A percentile compares a stretch with the other conserved stretches of the same genome.
phyloP scores from a whole-genome alignment of 1,140 invertebrate species.

The Calliphora vicina region DNA sequence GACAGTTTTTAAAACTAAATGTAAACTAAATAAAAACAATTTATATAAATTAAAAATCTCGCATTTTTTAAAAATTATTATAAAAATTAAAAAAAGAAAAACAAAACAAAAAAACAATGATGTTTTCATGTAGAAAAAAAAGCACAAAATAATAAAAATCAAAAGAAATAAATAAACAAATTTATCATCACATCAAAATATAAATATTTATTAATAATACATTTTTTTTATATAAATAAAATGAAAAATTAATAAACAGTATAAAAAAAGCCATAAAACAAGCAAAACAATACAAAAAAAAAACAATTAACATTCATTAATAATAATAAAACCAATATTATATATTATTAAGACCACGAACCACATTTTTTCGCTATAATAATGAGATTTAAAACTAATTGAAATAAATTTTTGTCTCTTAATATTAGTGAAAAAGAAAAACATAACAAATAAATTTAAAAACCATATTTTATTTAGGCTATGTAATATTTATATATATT shows the following conservation, averaged over 20 bases:
- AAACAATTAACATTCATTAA: not conserved
- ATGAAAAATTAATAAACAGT: not conserved
- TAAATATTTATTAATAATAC: not conserved
- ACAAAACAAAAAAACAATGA: not conserved
- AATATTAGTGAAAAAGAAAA: not conserved
- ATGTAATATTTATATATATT: too few relatives aligned
- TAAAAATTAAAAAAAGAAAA: too few relatives aligned
- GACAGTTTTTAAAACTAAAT: constrained; percentile 33
- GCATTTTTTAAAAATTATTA: not conserved
- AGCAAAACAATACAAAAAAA: not conserved
- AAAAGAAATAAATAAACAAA: not conserved
- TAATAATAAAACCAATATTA: not conserved
- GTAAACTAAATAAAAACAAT: constrained; percentile 8
- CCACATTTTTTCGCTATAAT: not conserved
- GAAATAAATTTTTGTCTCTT: not conserved
- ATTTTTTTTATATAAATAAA: not conserved
- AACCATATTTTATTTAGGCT: not conserved
- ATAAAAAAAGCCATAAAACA: not conserved
- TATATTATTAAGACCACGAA: not conserved
- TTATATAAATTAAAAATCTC: constrained; percentile 4
- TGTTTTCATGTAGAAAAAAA: constrained; percentile 6
- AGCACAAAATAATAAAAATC: constrained; percentile 9
- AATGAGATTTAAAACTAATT: not conserved
- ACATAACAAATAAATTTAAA: not conserved
- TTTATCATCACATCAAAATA: constrained; percentile 17